Conservation (phyloP, 2,888 invertebrate species). For the Endomychus coccineus region DNA sequence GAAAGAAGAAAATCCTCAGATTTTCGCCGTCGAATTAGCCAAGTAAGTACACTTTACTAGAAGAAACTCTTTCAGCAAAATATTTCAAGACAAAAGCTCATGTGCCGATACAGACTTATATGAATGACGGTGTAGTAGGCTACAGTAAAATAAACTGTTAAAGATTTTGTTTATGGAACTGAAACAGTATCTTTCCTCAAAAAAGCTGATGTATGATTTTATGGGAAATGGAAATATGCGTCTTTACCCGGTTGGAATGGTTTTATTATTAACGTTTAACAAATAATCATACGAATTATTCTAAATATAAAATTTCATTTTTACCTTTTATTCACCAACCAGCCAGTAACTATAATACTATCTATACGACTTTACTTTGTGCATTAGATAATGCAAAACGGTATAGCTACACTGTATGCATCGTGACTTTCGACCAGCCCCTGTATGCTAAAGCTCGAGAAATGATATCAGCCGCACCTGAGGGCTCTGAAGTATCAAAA, state of each 20-base stretch:
- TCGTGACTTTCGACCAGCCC: conserved; percentile 11
- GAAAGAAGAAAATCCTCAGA: conserved; percentile 31
- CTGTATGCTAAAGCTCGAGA: conserved; percentile 26
- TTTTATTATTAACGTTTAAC: conserved; percentile 31
- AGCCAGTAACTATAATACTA: conserved; percentile 18
- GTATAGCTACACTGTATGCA: conserved; percentile 19
- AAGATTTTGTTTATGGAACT: conserved; percentile 16
- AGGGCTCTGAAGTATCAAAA: conserved; percentile 31
- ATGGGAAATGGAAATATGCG: conserved; percentile 29
- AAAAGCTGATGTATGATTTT: conserved; percentile 27
- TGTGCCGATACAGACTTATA: conserved; percentile 28
- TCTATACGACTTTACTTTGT: conserved; percentile 21
- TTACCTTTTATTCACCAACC: conserved; percentile 12
- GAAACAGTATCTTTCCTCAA: conserved; percentile 11
- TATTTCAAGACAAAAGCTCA: conserved; percentile 28
- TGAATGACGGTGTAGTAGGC: conserved; percentile 26
- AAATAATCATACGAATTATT: conserved; percentile 19
- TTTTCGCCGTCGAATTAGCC: conserved; percentile 25
- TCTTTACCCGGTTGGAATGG: conserved; percentile 35
- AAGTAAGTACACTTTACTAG: conserved; percentile 24
- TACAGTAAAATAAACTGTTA: conserved; percentile 20
- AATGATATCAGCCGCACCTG: conserved; percentile 22
- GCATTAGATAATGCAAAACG: conserved; percentile 21
- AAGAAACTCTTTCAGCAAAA: conserved; percentile 20
- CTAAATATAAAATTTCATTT: conserved; percentile 9